phyloP scores from a whole-genome alignment of 2,888 invertebrate genomes.

The Lucinisca nassula region DNA sequence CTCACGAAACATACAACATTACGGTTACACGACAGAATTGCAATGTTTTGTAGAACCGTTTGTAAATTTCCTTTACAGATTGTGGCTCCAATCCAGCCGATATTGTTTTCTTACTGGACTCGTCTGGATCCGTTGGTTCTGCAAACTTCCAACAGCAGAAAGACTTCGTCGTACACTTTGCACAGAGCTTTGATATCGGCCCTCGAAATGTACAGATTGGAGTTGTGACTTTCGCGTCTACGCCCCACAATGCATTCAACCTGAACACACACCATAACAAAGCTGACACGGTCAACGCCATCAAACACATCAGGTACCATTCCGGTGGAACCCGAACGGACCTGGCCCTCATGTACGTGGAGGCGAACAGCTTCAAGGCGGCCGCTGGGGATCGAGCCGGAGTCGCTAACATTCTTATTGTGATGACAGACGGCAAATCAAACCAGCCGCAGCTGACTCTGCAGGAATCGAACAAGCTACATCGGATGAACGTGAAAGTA shows the following conservation, averaged over 20 bases:
- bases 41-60: too few species aligned
- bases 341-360: slow-evolving; percentile 78
- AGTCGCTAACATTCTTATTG: slow-evolving; percentile 79
- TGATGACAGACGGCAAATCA: slow-evolving; percentile 81
- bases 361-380: slow-evolving; percentile 74
- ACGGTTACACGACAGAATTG: too few species aligned
- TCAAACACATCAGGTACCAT: slow-evolving; percentile 75
- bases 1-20: too few species aligned
- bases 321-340: slow-evolving; percentile 82
- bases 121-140: slow-evolving; percentile 77
- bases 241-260: slow-evolving; percentile 76
- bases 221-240: slow-evolving; percentile 75
- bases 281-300: slow-evolving; percentile 69
- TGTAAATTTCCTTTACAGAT: slow-evolving; percentile 62
- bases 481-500: slow-evolving; percentile 66
- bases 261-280: slow-evolving; percentile 74
- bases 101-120: slow-evolving; percentile 80
- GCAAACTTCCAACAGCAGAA: slow-evolving; percentile 78
- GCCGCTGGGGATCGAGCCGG: slow-evolving; percentile 62
- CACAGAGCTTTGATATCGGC: slow-evolving; percentile 77
- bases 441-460: slow-evolving; percentile 68
- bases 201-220: slow-evolving; percentile 80
- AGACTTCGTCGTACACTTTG: slow-evolving; percentile 79
- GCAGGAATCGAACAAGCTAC: slow-evolving; percentile 67
- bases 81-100: slow-evolving; percentile 80